Evolutionary conservation across 1,140 invertebrate species (phyloP).

Genomic region (Brachystomella parvula): DNA sequence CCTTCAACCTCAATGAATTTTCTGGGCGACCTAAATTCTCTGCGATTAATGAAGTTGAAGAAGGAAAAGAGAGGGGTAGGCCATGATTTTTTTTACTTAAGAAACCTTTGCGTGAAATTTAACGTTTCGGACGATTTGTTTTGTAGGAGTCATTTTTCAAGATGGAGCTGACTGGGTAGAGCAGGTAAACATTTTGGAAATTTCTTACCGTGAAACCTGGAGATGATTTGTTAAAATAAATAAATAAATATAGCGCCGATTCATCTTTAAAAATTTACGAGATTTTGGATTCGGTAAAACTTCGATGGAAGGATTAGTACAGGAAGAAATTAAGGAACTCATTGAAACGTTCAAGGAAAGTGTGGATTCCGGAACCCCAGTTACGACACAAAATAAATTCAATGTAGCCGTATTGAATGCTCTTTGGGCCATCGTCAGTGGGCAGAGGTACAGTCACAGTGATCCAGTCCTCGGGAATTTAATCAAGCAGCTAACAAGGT

Average conservation of each 20-base stretch:
- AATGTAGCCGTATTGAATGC: conserved; percentile 12
- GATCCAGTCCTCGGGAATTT: too few species aligned
- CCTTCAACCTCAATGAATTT: not conserved
- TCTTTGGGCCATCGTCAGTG: conserved; percentile 11
- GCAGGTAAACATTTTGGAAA: too few species aligned
- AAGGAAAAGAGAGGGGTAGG: not conserved
- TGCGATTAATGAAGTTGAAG: not conserved
- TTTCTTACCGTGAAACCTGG: too few species aligned
- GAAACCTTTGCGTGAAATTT: not conserved
- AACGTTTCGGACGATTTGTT: not conserved
- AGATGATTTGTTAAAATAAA: too few species aligned
- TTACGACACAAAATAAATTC: conserved; percentile 1
- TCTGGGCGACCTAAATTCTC: not conserved
- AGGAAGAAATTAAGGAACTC: not conserved
- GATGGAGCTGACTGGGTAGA: not conserved
- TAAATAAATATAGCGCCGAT: too few species aligned
- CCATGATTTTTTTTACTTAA: not conserved
- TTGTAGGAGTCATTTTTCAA: not conserved
- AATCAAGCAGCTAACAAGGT: too few species aligned
- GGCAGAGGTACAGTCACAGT: conserved; percentile 7
- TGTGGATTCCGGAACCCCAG: not conserved
- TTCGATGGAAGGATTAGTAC: not conserved
- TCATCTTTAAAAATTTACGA: not conserved
- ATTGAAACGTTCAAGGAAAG: conserved; percentile 1
- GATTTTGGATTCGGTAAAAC: not conserved